phyloP scores from a whole-genome alignment of 2,888 invertebrate species.

The Dolomedes plantarius region DNA sequence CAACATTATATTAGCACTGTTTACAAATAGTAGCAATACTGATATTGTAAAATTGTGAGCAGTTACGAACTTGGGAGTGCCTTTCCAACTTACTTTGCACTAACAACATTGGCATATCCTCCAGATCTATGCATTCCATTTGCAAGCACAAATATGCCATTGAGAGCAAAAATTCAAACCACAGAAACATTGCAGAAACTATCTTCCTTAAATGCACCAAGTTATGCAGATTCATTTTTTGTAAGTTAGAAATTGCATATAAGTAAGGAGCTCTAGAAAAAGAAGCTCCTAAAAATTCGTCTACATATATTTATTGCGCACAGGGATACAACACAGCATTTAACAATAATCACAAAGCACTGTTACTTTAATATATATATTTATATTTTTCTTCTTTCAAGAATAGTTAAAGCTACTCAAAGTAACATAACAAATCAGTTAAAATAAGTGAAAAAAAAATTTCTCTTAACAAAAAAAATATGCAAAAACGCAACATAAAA shows the following conservation, averaged over 20 bases:
- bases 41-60: constrained; percentile 72
- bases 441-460: constrained; percentile 44
- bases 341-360: constrained; percentile 68
- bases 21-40: constrained; percentile 72
- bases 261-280: constrained; percentile 47
- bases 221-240: constrained; percentile 60
- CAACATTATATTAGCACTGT: constrained; percentile 71
- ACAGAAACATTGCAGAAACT: constrained; percentile 41
- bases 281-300: constrained; percentile 56
- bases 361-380: constrained; percentile 37
- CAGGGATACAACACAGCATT: constrained; percentile 63
- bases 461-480: constrained; percentile 61
- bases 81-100: constrained; percentile 44
- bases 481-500: constrained; percentile 61
- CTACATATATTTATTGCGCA: constrained; percentile 68
- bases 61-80: constrained; percentile 64
- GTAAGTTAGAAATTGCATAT: constrained; percentile 66
- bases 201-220: constrained; percentile 60
- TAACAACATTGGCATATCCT: constrained; percentile 41
- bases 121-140: constrained; percentile 41
- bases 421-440: constrained; percentile 60
- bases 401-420: constrained; percentile 58
- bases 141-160: constrained; percentile 30
- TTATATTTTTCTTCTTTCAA: constrained; percentile 48
- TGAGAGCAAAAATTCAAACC: constrained; percentile 31